These are phyloP conservation scores for Pogonophryne albipinna DNA, from an alignment of 2,797 vertebrate species.

Conservation along the genomic window DNA sequence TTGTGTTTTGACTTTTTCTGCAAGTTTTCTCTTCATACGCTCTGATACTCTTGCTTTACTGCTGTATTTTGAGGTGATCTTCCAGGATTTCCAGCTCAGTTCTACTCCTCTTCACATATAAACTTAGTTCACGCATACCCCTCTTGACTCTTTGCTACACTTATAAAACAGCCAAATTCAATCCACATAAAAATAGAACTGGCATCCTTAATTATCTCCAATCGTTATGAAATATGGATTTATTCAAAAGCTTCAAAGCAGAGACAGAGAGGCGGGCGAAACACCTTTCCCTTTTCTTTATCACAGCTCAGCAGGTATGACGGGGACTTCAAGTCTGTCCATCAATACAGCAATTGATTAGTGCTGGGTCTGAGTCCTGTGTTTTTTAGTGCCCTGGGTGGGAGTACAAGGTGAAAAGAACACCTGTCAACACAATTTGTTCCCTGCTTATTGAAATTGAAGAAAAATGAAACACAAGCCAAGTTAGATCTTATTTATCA, in stretches of 20 bases:
- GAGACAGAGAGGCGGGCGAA: background rate
- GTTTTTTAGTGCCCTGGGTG: background rate
- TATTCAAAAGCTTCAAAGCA: conserved; percentile 2
- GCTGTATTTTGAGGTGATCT: conserved; percentile 1
- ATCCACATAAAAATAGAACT: conserved; percentile 14
- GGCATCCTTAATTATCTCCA: conserved; percentile 8
- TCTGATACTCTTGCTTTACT: background rate
- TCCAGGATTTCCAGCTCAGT: background rate
- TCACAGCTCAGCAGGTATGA: conserved; percentile 6
- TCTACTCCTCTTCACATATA: conserved; percentile 5
- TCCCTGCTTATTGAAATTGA: background rate
- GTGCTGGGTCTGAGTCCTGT: background rate
- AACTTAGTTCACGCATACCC: background rate
- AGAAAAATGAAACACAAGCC: background rate
- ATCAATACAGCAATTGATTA: conserved; percentile 26
- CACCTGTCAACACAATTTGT: background rate
- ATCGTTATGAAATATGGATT: background rate
- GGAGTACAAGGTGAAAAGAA: conserved; percentile 1
- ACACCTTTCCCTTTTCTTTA: conserved; percentile 6
- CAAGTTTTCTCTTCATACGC: background rate
- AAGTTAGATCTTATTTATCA: background rate
- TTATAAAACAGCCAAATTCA: conserved; percentile 12
- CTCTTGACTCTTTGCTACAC: conserved; percentile 1
- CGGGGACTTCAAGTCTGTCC: conserved; percentile 1
- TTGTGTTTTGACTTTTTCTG: background rate